Conservation (phyloP, 1,140 invertebrate genomes). For the Bombus picipes region DNA sequence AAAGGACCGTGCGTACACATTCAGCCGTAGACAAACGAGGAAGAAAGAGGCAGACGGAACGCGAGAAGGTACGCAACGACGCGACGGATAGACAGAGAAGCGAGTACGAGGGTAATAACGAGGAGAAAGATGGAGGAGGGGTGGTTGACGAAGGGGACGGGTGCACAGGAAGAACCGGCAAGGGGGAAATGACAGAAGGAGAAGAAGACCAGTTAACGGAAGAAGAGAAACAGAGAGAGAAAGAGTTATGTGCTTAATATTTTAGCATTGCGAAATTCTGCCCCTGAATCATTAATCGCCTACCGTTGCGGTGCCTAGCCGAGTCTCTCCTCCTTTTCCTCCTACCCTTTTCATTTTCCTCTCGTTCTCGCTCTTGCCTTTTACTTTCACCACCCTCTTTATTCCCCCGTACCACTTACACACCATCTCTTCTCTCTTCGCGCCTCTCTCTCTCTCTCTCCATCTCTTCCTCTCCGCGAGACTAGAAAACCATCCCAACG, state of each 20-base stretch:
- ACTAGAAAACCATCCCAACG: slow-evolving; percentile 57
- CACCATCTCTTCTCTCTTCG: neutral
- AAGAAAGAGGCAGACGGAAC: slow-evolving; percentile 26
- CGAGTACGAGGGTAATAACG: slow-evolving; percentile 37
- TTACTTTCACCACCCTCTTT: slow-evolving; percentile 14
- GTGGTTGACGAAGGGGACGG: slow-evolving; percentile 32
- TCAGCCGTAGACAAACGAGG: slow-evolving; percentile 46
- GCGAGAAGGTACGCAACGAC: slow-evolving; percentile 52
- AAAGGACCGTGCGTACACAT: slow-evolving; percentile 61
- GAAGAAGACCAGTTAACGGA: neutral
- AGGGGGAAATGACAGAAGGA: slow-evolving; percentile 16
- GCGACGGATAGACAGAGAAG: neutral
- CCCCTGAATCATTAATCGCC: slow-evolving; percentile 78
- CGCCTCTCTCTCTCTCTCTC: neutral
- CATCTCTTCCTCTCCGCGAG: neutral
- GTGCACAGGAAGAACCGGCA: slow-evolving; percentile 13
- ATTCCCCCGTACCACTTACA: slow-evolving; percentile 4
- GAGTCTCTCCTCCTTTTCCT: slow-evolving; percentile 42
- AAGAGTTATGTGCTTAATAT: slow-evolving; percentile 78
- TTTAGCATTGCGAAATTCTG: slow-evolving; percentile 80
- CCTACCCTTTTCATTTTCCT: slow-evolving; percentile 38
- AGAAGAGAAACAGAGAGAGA: slow-evolving; percentile 53
- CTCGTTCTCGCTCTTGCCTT: slow-evolving; percentile 20
- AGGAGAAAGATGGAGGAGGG: slow-evolving; percentile 56
- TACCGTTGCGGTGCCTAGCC: slow-evolving; percentile 70